phyloP scores from a whole-genome alignment of 2,888 invertebrate genomes.

The Tenodera sinensis region DNA sequence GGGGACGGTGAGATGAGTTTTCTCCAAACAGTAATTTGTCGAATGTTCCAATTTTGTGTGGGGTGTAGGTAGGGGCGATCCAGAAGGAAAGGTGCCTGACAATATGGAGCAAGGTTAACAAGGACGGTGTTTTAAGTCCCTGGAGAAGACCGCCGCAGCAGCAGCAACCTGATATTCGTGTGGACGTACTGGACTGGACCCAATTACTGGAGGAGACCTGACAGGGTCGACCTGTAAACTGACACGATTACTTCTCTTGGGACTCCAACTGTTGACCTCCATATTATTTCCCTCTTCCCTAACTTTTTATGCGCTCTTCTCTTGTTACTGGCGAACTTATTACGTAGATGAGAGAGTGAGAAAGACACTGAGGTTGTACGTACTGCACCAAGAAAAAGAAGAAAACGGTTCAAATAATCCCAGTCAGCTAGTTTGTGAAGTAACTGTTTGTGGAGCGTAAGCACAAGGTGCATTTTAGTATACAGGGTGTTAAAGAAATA shows the following conservation, averaged over 20 bases:
- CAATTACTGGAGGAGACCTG: background rate
- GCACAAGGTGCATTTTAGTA: too few species aligned
- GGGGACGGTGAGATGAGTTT: too few species aligned
- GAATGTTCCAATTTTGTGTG: too few species aligned
- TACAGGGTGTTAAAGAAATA: too few species aligned
- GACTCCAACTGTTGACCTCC: background rate
- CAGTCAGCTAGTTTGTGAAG: too few species aligned
- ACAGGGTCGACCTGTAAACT: background rate
- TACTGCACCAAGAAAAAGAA: background rate
- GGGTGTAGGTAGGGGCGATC: too few species aligned
- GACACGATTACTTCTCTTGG: background rate
- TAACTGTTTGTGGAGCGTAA: too few species aligned
- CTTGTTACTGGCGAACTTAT: background rate
- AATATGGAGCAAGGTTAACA: background rate
- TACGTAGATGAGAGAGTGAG: background rate
- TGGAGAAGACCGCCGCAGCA: background rate
- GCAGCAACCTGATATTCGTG: background rate
- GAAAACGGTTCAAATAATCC: too few species aligned
- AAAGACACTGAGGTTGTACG: background rate
- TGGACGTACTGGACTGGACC: background rate
- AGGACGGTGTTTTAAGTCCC: background rate
- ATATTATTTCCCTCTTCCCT: background rate
- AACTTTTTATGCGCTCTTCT: background rate
- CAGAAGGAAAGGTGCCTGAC: background rate
- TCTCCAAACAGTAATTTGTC: too few species aligned